These are phyloP conservation scores for Anniella stebbinsi DNA, from an alignment of 2,797 vertebrate species.

Conservation along the genomic window DNA sequence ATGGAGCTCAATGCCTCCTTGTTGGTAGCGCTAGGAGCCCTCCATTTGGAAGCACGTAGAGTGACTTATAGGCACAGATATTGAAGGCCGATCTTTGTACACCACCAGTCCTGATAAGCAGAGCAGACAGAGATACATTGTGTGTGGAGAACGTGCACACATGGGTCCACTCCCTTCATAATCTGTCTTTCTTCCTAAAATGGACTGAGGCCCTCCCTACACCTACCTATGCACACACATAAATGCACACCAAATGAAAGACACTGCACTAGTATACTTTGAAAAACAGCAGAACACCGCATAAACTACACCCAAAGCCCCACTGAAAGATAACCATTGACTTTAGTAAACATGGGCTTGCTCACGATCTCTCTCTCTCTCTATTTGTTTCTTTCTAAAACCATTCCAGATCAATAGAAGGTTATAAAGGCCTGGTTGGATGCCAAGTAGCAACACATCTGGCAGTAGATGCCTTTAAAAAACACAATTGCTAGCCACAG, in stretches of 20 bases:
- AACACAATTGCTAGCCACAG: neutral
- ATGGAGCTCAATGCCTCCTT: too few relatives aligned
- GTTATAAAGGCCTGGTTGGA: constrained; percentile 24
- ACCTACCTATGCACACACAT: neutral
- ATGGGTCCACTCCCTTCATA: too few relatives aligned
- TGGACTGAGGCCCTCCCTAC: too few relatives aligned
- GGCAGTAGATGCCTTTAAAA: neutral
- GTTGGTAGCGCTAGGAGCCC: too few relatives aligned
- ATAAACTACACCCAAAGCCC: neutral
- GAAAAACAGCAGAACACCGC: neutral
- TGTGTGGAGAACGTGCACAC: neutral
- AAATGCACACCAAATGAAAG: neutral
- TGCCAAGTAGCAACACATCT: neutral
- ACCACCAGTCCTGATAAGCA: neutral
- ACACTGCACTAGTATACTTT: neutral
- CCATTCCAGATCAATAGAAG: neutral
- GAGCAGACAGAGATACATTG: neutral
- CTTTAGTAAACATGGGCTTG: neutral
- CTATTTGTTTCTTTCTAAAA: constrained; percentile 42
- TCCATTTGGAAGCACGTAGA: too few relatives aligned
- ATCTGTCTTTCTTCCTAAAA: neutral
- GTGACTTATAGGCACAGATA: neutral
- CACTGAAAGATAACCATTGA: neutral
- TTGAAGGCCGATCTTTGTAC: neutral
- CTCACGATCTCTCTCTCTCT: neutral